These are phyloP conservation scores for Masticophis lateralis DNA, from an alignment of 2,797 vertebrate species.

Conservation along the genomic window DNA sequence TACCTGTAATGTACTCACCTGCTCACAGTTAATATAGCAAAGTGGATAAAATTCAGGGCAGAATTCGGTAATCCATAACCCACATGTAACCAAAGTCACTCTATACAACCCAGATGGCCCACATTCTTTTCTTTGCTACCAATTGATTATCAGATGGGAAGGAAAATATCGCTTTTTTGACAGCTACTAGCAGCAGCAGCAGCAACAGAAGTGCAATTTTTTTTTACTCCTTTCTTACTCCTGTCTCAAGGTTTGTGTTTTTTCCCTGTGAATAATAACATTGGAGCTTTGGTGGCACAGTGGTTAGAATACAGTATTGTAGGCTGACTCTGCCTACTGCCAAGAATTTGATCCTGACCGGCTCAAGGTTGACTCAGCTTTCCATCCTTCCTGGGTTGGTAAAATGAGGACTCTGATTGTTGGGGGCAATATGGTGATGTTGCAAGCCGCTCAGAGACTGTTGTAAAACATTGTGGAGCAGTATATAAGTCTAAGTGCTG, in stretches of 20 bases:
- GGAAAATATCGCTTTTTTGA: not conserved
- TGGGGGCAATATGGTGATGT: not conserved
- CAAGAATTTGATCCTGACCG: not conserved
- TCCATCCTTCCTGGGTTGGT: not conserved
- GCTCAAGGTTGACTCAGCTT: not conserved
- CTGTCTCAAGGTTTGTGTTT: not conserved
- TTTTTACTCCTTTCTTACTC: not conserved
- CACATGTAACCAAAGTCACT: not conserved
- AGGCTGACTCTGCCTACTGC: not conserved
- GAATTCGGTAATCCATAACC: not conserved
- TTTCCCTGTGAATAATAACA: not conserved
- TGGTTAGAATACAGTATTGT: not conserved
- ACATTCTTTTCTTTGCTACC: not conserved
- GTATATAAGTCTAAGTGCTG: not conserved
- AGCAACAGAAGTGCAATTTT: not conserved
- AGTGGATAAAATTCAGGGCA: not conserved
- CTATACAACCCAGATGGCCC: not conserved
- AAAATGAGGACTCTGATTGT: not conserved
- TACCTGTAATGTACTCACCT: not conserved
- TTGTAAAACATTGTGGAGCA: not conserved
- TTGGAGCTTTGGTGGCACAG: not conserved
- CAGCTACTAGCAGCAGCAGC: not conserved
- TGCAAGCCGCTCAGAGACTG: not conserved
- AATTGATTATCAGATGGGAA: not conserved
- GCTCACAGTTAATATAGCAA: not conserved